Conservation (phyloP, 2,113 vertebrate genomes). For the Symphodus melops region DNA sequence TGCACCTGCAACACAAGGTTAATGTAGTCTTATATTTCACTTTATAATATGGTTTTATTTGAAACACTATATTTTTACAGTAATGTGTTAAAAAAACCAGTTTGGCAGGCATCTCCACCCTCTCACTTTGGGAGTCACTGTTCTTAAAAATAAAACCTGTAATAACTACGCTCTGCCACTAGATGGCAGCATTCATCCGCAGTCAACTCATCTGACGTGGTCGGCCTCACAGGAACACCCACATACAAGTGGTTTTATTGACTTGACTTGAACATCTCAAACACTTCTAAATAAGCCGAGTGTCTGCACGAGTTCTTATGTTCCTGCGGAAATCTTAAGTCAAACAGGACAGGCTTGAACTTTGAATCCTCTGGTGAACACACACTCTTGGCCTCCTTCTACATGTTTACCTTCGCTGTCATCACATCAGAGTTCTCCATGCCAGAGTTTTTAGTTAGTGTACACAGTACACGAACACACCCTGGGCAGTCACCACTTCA, state of each 20-base stretch:
- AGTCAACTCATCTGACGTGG: background rate
- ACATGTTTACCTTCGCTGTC: background rate
- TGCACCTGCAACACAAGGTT: too few relatives aligned
- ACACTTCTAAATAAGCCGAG: background rate
- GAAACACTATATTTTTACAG: too few relatives aligned
- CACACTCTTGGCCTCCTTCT: background rate
- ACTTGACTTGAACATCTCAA: background rate
- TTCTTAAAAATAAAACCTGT: background rate
- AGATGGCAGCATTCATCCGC: slow-evolving; percentile 35
- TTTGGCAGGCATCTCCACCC: too few relatives aligned
- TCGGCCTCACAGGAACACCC: background rate
- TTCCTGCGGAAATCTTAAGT: background rate
- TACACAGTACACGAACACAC: slow-evolving; percentile 9
- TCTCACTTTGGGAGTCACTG: too few relatives aligned
- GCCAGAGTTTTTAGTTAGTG: background rate
- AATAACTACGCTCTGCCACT: background rate
- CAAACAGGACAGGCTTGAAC: background rate
- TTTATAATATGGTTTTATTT: too few relatives aligned
- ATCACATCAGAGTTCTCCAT: slow-evolving; percentile 20
- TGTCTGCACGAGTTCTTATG: background rate
- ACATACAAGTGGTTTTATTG: background rate
- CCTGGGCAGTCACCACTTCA: slow-evolving; percentile 38
- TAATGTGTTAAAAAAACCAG: too few relatives aligned
- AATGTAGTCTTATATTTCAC: too few relatives aligned
- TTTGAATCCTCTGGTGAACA: background rate